These are phyloP conservation scores for Limnephilus rhombicus DNA, from an alignment of 2,888 invertebrate species.

Conservation along the genomic window DNA sequence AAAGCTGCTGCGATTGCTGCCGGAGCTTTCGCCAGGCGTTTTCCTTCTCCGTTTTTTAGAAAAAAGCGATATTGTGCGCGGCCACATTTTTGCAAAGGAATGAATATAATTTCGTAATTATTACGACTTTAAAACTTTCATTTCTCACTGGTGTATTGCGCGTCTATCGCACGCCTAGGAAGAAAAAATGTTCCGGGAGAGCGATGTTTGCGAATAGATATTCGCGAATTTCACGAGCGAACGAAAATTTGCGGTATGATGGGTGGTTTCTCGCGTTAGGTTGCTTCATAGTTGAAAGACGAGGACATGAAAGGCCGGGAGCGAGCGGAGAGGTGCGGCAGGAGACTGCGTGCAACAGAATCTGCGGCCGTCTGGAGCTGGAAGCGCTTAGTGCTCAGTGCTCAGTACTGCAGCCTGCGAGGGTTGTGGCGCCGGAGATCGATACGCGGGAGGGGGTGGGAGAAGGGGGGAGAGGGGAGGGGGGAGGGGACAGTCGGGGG, in stretches of 20 bases:
- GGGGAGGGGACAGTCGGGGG: conserved; percentile 47
- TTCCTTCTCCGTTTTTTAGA: conserved; percentile 56
- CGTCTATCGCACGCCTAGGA: conserved; percentile 59
- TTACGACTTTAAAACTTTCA: neutral
- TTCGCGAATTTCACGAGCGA: conserved; percentile 20
- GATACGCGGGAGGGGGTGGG: conserved; percentile 55
- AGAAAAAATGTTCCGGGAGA: conserved; percentile 48
- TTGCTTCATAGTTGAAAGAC: conserved; percentile 33
- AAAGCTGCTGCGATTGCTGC: conserved; percentile 12
- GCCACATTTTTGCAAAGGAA: conserved; percentile 59
- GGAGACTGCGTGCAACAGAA: conserved; percentile 16
- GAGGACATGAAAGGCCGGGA: conserved; percentile 22
- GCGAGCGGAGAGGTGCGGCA: conserved; percentile 28
- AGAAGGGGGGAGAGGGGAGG: too few relatives aligned
- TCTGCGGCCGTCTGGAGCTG: conserved; percentile 31
- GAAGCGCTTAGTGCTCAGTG: conserved; percentile 12
- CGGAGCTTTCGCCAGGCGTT: conserved; percentile 19
- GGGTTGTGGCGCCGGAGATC: conserved; percentile 56
- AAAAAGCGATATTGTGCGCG: conserved; percentile 58
- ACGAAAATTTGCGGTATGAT: neutral
- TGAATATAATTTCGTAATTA: neutral
- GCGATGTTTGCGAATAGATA: conserved; percentile 1
- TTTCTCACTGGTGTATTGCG: conserved; percentile 8
- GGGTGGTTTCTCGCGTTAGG: neutral
- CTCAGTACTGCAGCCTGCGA: conserved; percentile 41